These are phyloP conservation scores for Zalophus californianus DNA, from an alignment of 2,797 vertebrate genomes.

Conservation along the genomic window DNA sequence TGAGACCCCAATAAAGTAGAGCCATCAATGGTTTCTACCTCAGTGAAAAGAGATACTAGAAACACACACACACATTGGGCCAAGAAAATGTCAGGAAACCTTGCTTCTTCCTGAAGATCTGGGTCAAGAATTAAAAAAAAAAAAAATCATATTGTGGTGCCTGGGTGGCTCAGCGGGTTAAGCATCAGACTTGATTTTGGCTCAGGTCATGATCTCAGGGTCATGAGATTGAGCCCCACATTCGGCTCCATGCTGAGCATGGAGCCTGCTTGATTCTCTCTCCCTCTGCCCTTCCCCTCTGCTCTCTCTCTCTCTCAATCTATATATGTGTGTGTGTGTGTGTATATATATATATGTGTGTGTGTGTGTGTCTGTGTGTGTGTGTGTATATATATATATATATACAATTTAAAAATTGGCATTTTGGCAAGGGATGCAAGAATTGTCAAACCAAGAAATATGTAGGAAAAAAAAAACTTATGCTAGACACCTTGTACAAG, in stretches of 20 bases:
- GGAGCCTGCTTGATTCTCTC: not conserved
- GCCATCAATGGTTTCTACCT: not conserved
- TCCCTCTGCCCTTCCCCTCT: not conserved
- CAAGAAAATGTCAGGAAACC: not conserved
- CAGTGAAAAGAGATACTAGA: not conserved
- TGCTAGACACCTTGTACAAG: not conserved
- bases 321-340: not conserved
- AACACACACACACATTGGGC: not conserved
- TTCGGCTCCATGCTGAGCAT: not conserved
- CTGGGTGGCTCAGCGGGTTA: not conserved
- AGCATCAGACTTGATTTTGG: not conserved
- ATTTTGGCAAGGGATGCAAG: not conserved
- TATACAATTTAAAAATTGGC: no score
- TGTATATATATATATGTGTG: no score
- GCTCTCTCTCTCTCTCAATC: no score
- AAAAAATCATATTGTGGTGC: not conserved
- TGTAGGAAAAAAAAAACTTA: not conserved
- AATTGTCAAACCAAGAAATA: constrained; percentile 2
- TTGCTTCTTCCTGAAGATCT: not conserved
- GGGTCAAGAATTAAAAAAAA: not conserved
- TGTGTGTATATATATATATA: no score
- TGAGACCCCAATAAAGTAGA: not conserved
- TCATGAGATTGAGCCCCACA: not conserved
- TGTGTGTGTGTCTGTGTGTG: no score
- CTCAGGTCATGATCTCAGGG: not conserved